A percentile compares a stretch with the other conserved stretches of the same genome.
These are phyloP conservation scores for Helobdella robusta DNA, from an alignment of 2,888 invertebrate genomes.

Conservation along the genomic window DNA sequence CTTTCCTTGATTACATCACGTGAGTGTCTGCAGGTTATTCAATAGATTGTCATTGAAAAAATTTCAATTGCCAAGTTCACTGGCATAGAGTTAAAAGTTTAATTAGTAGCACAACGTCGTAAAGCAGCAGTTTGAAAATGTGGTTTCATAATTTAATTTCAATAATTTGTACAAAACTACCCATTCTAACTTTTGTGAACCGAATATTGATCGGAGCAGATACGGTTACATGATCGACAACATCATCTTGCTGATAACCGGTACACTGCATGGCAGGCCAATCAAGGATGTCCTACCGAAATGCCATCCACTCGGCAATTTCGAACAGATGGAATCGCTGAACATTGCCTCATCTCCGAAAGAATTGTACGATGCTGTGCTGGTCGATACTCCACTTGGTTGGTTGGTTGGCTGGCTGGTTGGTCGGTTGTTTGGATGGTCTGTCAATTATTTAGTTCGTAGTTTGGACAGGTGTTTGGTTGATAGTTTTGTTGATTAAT, in stretches of 20 bases:
- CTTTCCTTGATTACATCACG: slow-evolving; percentile 95
- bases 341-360: slow-evolving; percentile 99
- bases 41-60: neutral
- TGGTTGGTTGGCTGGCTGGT: no score
- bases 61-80: no score
- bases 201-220: slow-evolving; percentile 49
- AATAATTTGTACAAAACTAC: no score
- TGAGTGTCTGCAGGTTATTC: slow-evolving; percentile 44
- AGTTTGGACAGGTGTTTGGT: neutral
- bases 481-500: neutral
- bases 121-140: no score
- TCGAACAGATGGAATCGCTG: slow-evolving; percentile 97
- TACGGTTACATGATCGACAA: slow-evolving; percentile 99
- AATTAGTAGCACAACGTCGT: no score
- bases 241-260: slow-evolving; percentile 92
- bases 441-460: neutral
- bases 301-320: slow-evolving; percentile 93
- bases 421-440: no score
- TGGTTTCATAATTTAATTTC: no score
- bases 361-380: slow-evolving; percentile 94
- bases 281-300: slow-evolving; percentile 96
- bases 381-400: slow-evolving; percentile 95
- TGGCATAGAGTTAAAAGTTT: no score
- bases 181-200: no score
- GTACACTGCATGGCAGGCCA: slow-evolving; percentile 93